Evolutionary conservation across 2,888 invertebrate genomes (phyloP), one percentile per base, ranked within the genome.

Genomic region (Axea sp.): DNA sequence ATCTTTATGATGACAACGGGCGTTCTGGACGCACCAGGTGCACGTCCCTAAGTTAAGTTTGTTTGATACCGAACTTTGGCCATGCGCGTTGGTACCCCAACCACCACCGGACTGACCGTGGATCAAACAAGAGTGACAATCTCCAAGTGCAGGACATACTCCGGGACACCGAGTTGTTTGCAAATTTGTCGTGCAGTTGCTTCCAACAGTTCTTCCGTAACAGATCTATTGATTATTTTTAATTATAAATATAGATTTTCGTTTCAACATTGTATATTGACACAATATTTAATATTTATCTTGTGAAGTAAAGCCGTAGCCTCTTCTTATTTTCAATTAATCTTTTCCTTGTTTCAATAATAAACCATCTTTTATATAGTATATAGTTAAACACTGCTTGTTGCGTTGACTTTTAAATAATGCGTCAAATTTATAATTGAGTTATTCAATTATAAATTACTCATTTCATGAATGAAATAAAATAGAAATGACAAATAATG

Each of bases 21-120:
- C 95, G 83, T 96, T 96, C 84, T 97, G 96, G 1, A 97, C 96
- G 85, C 97, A 97, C 97, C 97, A 97, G 31, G 93, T 93, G 83
- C 96, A 96, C 78, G 95, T 94, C 51, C 93, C 93, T 1, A 95
- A 88, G 12, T 94, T 93, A 53, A 95, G 87, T 82, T 95, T 94
- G 77, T 93, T 92, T 49, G 95, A 94, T 39, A 95, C 93, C 0
- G 93, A 92, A 67, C 88, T 88, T 45, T 81, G 86, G 4, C 87
- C 86, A 1, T 83, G 82, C 0, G 82, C 78, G 69, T 82, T 87
- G 1, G 84, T 87, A 7, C 86, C 89, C 74, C 85, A 85, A 9
- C 86, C 87, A 12, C 86, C 88, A 5, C 90, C 88, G n/a, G 91
- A 88, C 77, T 90, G 92, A 12, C 94, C 93, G 80, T 95, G 95